A percentile compares a stretch with the other conserved stretches of the same genome.
phyloP scores from a whole-genome alignment of 2,113 vertebrate species.

The Falcunculus frontatus region DNA sequence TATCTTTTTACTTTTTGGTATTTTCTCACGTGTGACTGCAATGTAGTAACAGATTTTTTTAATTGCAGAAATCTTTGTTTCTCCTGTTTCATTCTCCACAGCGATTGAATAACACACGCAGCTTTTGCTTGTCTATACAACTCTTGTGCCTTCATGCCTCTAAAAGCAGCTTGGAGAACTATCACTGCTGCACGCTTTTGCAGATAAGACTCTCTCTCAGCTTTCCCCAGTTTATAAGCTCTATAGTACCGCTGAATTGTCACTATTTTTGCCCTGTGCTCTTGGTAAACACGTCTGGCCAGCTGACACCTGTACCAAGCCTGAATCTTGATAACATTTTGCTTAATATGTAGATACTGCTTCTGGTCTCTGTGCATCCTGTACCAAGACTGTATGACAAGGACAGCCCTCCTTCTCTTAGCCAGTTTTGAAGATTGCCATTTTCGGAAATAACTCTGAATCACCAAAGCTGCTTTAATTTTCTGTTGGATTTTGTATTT shows the following conservation, averaged over 20 bases:
- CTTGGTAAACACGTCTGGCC: slow-evolving; percentile 28
- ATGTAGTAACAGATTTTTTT: background rate
- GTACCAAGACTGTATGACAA: slow-evolving; percentile 86
- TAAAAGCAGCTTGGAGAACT: slow-evolving; percentile 65
- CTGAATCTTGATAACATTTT: slow-evolving; percentile 65
- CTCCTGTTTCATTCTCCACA: slow-evolving; percentile 66
- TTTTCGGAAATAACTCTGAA: slow-evolving; percentile 78
- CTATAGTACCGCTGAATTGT: slow-evolving; percentile 65
- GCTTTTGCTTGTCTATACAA: slow-evolving; percentile 31
- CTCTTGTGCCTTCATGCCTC: slow-evolving; percentile 42
- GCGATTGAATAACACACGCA: slow-evolving; percentile 45
- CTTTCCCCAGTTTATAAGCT: slow-evolving; percentile 41
- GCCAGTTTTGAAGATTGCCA: slow-evolving; percentile 67
- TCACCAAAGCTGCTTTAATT: slow-evolving; percentile 61
- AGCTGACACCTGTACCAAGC: slow-evolving; percentile 61
- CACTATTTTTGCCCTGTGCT: slow-evolving; percentile 16
- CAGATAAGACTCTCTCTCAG: slow-evolving; percentile 29
- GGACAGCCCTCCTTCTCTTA: slow-evolving; percentile 62
- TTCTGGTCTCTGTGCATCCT: slow-evolving; percentile 60
- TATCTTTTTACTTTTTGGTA: slow-evolving; percentile 65
- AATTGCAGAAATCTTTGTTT: slow-evolving; percentile 39
- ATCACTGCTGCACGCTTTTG: slow-evolving; percentile 44
- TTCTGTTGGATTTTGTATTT: slow-evolving; percentile 47
- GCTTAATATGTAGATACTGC: slow-evolving; percentile 28
- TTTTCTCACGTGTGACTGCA: slow-evolving; percentile 70